A percentile compares a stretch with the other conserved stretches of the same genome.
phyloP scores from a whole-genome alignment of 2,888 invertebrate genomes.

The Drosophila borborema region DNA sequence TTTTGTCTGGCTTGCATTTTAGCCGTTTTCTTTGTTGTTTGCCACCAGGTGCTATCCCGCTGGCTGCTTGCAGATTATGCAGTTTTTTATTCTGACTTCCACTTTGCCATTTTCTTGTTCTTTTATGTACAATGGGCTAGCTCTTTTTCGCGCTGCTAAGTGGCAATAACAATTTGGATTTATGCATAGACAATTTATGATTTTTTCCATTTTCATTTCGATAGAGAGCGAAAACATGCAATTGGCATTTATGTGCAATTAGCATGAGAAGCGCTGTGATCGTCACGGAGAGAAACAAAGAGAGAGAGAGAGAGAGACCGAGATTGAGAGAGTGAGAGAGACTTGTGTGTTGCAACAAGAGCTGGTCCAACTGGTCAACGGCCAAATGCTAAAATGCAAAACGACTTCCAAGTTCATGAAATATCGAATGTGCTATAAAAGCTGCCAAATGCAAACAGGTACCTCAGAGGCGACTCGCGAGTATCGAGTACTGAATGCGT shows the following conservation, averaged over 20 bases:
- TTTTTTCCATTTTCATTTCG: neutral
- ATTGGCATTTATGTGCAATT: constrained; percentile 56
- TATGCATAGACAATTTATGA: constrained; percentile 65
- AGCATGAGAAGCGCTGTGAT: constrained; percentile 46
- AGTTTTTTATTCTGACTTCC: constrained; percentile 29
- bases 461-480: constrained; percentile 11
- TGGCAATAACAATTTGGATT: constrained; percentile 72
- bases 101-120: neutral
- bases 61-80: constrained; percentile 42
- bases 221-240: constrained; percentile 9
- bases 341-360: constrained; percentile 8
- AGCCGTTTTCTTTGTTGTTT: constrained; percentile 32
- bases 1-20: constrained; percentile 51
- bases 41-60: constrained; percentile 41
- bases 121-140: constrained; percentile 20
- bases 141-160: constrained; percentile 52
- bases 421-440: constrained; percentile 42
- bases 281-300: neutral
- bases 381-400: constrained; percentile 21
- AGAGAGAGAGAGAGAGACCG: too few species aligned
- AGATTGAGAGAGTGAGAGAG: constrained; percentile 1
- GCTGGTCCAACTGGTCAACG: constrained; percentile 25
- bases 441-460: constrained; percentile 58
- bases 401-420: constrained; percentile 49
- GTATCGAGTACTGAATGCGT: constrained; percentile 23